Evolutionary conservation across 2,888 invertebrate genomes (phyloP).

Genomic region (Diabrotica balteata): DNA sequence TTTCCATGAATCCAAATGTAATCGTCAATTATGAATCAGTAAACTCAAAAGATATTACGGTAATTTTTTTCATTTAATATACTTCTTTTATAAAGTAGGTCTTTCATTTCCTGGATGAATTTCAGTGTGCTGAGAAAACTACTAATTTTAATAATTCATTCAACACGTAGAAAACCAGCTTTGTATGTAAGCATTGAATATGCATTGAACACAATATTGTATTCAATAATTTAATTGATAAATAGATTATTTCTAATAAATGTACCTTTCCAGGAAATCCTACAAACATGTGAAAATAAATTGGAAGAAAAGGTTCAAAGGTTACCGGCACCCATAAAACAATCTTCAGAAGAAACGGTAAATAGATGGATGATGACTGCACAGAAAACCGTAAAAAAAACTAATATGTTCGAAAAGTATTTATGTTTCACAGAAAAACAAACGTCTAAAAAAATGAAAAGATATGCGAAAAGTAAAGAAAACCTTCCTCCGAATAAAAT

Average conservation of each 20-base stretch:
- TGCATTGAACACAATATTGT: too few species aligned
- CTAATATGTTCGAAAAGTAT: constrained; percentile 33
- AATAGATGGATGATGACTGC: constrained; percentile 15
- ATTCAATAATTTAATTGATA: too few species aligned
- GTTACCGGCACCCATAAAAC: constrained; percentile 22
- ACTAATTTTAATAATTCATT: too few species aligned
- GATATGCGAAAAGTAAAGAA: constrained; percentile 5
- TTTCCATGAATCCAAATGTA: constrained; percentile 3
- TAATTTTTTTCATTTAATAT: too few species aligned
- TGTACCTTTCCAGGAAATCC: constrained; percentile 34
- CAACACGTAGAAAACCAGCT: too few species aligned
- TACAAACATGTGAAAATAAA: constrained; percentile 41
- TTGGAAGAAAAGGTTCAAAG: constrained; percentile 35
- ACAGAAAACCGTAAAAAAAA: constrained; percentile 21
- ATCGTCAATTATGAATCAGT: neutral
- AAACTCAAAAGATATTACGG: neutral
- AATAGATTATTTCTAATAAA: too few species aligned
- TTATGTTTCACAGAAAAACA: constrained; percentile 34
- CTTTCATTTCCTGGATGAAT: too few species aligned
- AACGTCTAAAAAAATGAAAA: constrained; percentile 14
- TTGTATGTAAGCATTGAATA: too few species aligned
- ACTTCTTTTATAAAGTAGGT: too few species aligned
- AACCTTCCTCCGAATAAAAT: constrained; percentile 19
- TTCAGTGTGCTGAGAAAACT: too few species aligned
- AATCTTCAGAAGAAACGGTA: constrained; percentile 15